Percentiles rank a stretch among this genome's conserved stretches.
Evolutionary conservation across 2,113 vertebrate species (phyloP).

Genomic region (Pelobates fuscus): DNA sequence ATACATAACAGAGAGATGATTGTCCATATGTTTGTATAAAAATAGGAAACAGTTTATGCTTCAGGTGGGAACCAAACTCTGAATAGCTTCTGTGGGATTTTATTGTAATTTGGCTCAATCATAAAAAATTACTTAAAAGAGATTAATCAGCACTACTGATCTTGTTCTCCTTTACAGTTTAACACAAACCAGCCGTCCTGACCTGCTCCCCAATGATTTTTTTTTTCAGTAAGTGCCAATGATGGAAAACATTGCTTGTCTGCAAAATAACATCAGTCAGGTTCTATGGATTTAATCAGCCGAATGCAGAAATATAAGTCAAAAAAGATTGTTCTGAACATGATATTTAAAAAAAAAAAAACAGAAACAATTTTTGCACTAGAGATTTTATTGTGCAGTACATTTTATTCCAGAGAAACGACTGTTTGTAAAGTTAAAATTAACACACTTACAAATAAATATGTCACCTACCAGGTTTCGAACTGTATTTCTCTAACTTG

Average conservation of each 20-base stretch:
- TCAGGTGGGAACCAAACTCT: constrained; percentile 5
- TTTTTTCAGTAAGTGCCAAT: constrained; percentile 43
- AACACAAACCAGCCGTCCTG: constrained; percentile 36
- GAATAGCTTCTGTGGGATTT: constrained; percentile 12
- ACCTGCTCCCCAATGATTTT: constrained; percentile 26
- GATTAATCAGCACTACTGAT: constrained; percentile 45
- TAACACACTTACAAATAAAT: too few species aligned
- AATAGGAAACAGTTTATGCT: neutral
- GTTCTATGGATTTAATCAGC: constrained; percentile 41
- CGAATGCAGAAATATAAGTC: constrained; percentile 20
- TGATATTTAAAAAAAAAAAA: too few species aligned
- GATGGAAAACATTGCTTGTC: constrained; percentile 44
- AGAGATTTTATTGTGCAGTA: too few species aligned
- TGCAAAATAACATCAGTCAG: constrained; percentile 36
- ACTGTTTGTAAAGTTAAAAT: too few species aligned
- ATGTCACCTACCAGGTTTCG: too few species aligned
- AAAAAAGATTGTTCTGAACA: constrained; percentile 28
- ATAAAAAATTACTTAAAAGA: constrained; percentile 38
- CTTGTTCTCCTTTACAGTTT: constrained; percentile 43
- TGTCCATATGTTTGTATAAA: too few species aligned
- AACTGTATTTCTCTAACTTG: too few species aligned
- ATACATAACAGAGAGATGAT: too few species aligned
- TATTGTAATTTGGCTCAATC: constrained; percentile 33
- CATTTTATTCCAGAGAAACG: too few species aligned
- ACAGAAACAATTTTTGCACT: too few species aligned